Base-by-base conservation (phyloP, 2,888 invertebrate genomes). In the Aproaerema taeniolella region DNA sequence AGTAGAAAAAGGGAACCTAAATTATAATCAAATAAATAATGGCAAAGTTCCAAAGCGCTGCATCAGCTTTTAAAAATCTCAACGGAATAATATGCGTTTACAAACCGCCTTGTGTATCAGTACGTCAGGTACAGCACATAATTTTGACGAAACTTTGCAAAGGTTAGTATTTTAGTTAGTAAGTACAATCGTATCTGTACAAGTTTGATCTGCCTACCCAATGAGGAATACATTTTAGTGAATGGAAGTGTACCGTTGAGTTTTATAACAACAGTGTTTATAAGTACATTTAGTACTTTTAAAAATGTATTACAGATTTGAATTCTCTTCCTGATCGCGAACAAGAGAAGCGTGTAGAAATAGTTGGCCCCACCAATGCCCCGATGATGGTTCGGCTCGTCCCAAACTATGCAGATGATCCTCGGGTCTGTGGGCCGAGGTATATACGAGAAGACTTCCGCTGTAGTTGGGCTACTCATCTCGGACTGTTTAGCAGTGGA, bases 61-160 rank as follows among this genome's bases (percentile, higher is more conserved):
- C 82, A 25, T 60, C 78, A 26, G 89, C 92, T 2, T 95, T 90
- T 79, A 91, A 88, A 53, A 66, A 83, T 16, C 66, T 96, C 37
- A 92, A 92, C 72, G 95, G 96, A 15, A 61, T 95, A 5, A 79
- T 95, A 44, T 93, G 93, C 70, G 79, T 95, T 9, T 95, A 93
- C 55, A 96, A 96, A 71, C 94, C 95, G 9, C 67, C 91, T 0
- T 89, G 89, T 37, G 78, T 91, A 24, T 74, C 88, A 29, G 71
- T 89, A 0, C 61, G 61, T 12, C 83, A 82, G 57, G 77, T 92
- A 0, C 87, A 89, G 54, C 76, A 86, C 34, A 89, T 88, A 2
- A 72, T 95, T 31, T 71, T 90, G 45, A 66, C 79, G 26, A 92
- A 92, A 63, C 64, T 95, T 42, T 91, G 91, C 60, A 79, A 85